Evolutionary conservation across 2,888 invertebrate species (phyloP).

Genomic region (Latheticus oryzae): DNA sequence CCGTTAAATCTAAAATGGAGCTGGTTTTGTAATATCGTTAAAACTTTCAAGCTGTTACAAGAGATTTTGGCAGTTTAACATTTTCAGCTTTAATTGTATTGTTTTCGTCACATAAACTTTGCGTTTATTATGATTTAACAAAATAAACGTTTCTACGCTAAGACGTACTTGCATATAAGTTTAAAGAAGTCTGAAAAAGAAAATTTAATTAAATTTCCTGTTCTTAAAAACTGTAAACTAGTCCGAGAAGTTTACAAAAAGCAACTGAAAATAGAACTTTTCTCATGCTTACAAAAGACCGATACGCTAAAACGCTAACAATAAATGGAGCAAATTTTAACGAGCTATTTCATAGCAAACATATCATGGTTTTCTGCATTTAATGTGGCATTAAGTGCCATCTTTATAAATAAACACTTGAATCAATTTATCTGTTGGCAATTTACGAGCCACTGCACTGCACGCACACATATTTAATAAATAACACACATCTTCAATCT

Average conservation of each 20-base stretch:
- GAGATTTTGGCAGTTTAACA: constrained; percentile 14
- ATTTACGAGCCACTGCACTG: constrained; percentile 4
- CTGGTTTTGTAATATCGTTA: constrained; percentile 3
- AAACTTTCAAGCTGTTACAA: constrained; percentile 2
- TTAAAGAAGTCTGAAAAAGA: too few species aligned
- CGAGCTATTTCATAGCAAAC: constrained; percentile 31
- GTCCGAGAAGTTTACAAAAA: too few species aligned
- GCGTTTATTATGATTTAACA: neutral
- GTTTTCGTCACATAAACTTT: neutral
- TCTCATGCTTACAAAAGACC: too few species aligned
- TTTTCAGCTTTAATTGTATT: constrained; percentile 4
- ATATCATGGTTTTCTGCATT: constrained; percentile 32
- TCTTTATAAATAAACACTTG: constrained; percentile 35
- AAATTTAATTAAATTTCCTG: too few species aligned
- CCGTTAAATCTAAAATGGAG: neutral
- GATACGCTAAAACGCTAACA: too few species aligned
- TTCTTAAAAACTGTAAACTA: too few species aligned
- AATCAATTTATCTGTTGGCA: constrained; percentile 23
- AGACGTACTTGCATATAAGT: too few species aligned
- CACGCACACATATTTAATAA: constrained; percentile 7
- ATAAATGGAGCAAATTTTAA: constrained; percentile 37
- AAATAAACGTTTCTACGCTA: neutral
- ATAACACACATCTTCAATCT: constrained; percentile 13
- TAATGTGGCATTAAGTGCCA: constrained; percentile 39
- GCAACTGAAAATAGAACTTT: too few species aligned